Conservation (phyloP, 2,113 vertebrate species). For the Mesembrinibis cayennensis region DNA sequence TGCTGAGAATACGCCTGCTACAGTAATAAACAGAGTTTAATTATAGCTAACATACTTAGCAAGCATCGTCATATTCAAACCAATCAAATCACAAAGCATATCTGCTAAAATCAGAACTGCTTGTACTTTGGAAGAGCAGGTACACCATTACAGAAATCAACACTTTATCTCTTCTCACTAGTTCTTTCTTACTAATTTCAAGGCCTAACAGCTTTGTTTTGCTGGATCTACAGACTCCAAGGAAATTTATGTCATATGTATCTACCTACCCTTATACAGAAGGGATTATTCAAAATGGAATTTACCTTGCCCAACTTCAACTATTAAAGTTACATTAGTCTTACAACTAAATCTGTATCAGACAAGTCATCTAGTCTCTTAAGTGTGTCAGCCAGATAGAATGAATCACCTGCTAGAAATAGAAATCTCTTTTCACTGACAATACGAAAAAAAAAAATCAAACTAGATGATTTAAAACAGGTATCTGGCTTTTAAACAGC, state of each 20-base stretch:
- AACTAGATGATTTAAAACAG: background rate
- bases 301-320: background rate
- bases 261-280: background rate
- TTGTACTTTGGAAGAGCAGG: background rate
- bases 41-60: conserved; percentile 48
- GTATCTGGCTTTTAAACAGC: background rate
- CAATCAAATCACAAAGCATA: conserved; percentile 12
- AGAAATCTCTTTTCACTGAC: background rate
- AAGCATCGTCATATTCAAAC: background rate
- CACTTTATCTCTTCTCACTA: background rate
- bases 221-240: background rate
- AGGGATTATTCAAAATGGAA: background rate
- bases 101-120: conserved; percentile 13
- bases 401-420: background rate
- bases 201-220: background rate
- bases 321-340: background rate
- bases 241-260: background rate
- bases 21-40: conserved; percentile 61
- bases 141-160: background rate
- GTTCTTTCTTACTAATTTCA: background rate
- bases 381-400: background rate
- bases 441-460: background rate
- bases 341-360: background rate
- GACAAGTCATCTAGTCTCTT: background rate
- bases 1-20: conserved; percentile 85